Conservation (phyloP, 2,113 vertebrate species). For the cat (Felis catus) region DNA sequence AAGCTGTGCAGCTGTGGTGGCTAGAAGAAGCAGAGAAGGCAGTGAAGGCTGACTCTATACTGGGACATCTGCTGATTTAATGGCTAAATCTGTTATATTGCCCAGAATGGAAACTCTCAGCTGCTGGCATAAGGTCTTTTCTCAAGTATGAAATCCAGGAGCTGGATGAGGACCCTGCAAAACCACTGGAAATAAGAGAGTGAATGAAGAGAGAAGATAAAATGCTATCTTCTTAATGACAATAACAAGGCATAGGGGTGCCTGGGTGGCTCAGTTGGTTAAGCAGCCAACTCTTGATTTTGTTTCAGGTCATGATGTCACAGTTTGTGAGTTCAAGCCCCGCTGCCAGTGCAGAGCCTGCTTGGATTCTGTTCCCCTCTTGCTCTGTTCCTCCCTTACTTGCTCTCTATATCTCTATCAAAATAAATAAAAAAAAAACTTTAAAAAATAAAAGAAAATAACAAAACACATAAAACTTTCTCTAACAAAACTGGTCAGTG, state of each 20-base stretch:
- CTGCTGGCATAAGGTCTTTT: neutral
- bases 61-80: neutral
- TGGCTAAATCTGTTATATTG: neutral
- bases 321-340: too few relatives aligned
- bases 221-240: neutral
- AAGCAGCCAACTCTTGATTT: too few relatives aligned
- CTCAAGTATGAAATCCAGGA: neutral
- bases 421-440: too few relatives aligned
- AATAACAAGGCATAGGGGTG: neutral
- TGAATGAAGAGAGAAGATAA: neutral
- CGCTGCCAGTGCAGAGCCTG: too few relatives aligned
- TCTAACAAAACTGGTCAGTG: neutral
- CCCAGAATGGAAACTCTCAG: neutral
- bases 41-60: neutral
- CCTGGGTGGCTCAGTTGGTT: too few relatives aligned
- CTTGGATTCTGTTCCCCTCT: too few relatives aligned
- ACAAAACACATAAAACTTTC: neutral
- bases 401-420: too few relatives aligned
- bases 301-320: too few relatives aligned
- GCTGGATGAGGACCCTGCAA: neutral
- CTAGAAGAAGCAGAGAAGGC: neutral
- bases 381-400: too few relatives aligned
- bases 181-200: neutral
- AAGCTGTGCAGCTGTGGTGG: neutral
- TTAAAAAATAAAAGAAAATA: neutral